These are phyloP conservation scores for Montipora sp. DNA, from an alignment of 64 coral and sea anemone genomes.

Conservation along the genomic window DNA sequence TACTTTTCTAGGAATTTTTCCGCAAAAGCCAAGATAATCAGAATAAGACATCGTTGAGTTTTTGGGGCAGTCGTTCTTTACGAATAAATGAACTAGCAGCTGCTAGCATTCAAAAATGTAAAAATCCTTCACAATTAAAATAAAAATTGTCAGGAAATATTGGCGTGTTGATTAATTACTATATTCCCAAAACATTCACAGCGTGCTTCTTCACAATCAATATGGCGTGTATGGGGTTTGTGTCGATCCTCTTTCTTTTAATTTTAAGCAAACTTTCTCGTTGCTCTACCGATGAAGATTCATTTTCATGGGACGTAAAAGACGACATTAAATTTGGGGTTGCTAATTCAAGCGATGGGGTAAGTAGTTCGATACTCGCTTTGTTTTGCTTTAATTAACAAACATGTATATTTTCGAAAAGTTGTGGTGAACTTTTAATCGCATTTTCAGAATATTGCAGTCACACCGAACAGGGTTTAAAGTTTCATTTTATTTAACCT, in stretches of 20 bases:
- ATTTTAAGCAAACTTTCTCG: conserved; percentile 54
- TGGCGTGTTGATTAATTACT: neutral
- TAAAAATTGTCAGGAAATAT: neutral
- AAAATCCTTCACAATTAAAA: no score
- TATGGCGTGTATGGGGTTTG: neutral
- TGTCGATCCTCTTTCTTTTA: neutral
- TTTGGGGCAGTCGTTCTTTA: no score
- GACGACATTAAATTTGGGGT: conserved; percentile 57
- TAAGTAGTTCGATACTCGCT: conserved; percentile 3
- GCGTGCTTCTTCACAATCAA: no score
- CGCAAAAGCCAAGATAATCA: no score
- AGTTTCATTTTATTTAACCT: neutral
- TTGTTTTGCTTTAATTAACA: neutral
- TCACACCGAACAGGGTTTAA: neutral
- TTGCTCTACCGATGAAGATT: conserved; percentile 46
- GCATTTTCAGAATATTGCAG: no score
- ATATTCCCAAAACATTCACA: conserved; percentile 12
- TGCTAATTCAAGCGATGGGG: conserved; percentile 58
- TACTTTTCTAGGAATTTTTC: no score
- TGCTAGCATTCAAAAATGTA: no score
- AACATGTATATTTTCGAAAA: neutral
- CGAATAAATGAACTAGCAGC: no score
- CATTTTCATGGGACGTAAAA: conserved; percentile 39
- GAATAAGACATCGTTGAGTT: no score
- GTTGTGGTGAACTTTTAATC: neutral